These are phyloP conservation scores for Chiloscyllium plagiosum DNA, from an alignment of 2,113 vertebrate species.

Conservation along the genomic window DNA sequence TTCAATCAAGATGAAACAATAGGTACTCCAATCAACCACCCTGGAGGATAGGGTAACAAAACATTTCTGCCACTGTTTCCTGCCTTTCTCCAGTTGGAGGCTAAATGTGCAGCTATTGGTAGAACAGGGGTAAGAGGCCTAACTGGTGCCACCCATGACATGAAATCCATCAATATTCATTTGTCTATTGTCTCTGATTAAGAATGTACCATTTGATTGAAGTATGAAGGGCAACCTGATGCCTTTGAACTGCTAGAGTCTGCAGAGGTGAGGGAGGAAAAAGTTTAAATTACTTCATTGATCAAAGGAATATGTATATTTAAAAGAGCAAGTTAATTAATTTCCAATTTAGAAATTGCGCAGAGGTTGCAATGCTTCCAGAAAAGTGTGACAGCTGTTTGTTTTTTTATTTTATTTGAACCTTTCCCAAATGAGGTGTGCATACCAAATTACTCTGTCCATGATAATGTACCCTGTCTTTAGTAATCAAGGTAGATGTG, in stretches of 20 bases:
- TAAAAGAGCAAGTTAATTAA: background rate
- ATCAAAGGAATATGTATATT: background rate
- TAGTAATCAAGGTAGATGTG: background rate
- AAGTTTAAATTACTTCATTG: background rate
- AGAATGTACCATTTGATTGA: background rate
- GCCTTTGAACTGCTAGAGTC: background rate
- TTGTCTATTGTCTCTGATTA: background rate
- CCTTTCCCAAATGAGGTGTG: background rate
- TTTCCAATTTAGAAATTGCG: background rate
- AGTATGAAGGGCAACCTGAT: background rate
- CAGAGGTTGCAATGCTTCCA: background rate
- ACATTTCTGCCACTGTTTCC: background rate
- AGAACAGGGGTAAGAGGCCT: background rate
- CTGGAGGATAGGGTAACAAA: background rate
- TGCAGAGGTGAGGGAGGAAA: background rate
- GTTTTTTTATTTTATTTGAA: background rate
- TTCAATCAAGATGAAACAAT: background rate
- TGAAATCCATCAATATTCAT: background rate
- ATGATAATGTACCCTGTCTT: background rate
- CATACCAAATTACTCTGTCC: background rate
- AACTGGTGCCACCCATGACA: background rate
- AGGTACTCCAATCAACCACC: background rate
- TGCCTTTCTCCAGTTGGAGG: background rate
- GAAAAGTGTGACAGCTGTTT: background rate
- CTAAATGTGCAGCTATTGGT: background rate